phyloP scores from a whole-genome alignment of 1,140 invertebrate genomes.

The Mamestra configurata region DNA sequence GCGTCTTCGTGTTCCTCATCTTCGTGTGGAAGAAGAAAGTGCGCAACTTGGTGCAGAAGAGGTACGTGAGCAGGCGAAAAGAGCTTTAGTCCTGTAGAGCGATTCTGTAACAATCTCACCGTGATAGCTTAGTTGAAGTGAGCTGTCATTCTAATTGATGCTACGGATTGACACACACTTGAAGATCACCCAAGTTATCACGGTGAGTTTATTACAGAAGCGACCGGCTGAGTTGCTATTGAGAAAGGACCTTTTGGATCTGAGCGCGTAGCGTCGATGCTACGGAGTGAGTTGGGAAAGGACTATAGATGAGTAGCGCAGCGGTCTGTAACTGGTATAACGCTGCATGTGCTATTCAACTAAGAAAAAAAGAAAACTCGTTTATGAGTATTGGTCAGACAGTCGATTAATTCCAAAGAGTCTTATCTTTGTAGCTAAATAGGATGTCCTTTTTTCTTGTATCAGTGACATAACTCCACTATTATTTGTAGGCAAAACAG shows the following conservation, averaged over 20 bases:
- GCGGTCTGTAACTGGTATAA: too few species aligned
- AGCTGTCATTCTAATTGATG: too few species aligned
- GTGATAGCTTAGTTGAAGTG: too few species aligned
- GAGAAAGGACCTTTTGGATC: neutral
- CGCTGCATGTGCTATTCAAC: too few species aligned
- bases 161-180: too few species aligned
- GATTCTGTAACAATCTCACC: too few species aligned
- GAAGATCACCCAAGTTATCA: too few species aligned
- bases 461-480: neutral
- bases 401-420: neutral
- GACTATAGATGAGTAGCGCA: neutral
- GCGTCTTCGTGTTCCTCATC: conserved; percentile 91
- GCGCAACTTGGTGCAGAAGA: conserved; percentile 88
- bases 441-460: neutral
- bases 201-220: too few species aligned
- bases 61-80: conserved; percentile 71
- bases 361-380: too few species aligned
- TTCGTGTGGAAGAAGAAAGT: conserved; percentile 92
- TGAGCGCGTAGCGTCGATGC: neutral
- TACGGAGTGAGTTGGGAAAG: neutral
- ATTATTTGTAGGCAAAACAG: conserved; percentile 41
- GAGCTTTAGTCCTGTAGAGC: neutral
- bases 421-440: neutral
- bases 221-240: neutral
- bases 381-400: too few species aligned